These are phyloP conservation scores for Platerodrilus igneus DNA, from an alignment of 2,888 invertebrate species.

Conservation along the genomic window DNA sequence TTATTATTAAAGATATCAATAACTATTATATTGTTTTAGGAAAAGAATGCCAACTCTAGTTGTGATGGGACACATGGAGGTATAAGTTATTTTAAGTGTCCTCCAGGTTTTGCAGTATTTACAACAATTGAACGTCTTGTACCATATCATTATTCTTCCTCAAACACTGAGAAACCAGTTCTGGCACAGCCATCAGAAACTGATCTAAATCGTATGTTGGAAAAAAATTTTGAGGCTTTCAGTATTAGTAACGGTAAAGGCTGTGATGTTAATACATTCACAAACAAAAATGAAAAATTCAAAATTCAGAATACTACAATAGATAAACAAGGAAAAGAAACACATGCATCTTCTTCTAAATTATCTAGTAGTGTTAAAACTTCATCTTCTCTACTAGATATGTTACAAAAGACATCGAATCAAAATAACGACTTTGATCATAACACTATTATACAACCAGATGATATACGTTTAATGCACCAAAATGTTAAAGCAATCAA, in stretches of 20 bases:
- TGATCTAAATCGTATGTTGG: conserved; percentile 22
- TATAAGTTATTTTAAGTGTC: conserved; percentile 43
- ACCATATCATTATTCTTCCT: conserved; percentile 26
- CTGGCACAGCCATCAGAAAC: conserved; percentile 12
- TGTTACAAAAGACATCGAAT: conserved; percentile 40
- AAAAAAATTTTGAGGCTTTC: conserved; percentile 22
- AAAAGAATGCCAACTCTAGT: conserved; percentile 39
- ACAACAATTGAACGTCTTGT: conserved; percentile 44
- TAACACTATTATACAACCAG: conserved; percentile 44
- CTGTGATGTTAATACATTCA: conserved; percentile 14
- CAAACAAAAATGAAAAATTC: background rate
- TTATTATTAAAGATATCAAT: background rate
- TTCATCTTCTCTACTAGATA: conserved; percentile 42
- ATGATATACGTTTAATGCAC: conserved; percentile 38
- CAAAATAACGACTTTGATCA: conserved; percentile 48
- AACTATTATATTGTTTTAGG: conserved; percentile 35
- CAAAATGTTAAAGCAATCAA: conserved; percentile 29
- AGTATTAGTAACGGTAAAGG: conserved; percentile 19
- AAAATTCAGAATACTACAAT: conserved; percentile 11
- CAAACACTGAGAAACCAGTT: conserved; percentile 3
- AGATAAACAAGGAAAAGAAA: conserved; percentile 5
- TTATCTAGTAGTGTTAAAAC: conserved; percentile 26
- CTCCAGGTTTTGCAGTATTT: conserved; percentile 43
- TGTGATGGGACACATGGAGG: conserved; percentile 44
- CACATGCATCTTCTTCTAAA: background rate